Evolutionary conservation across 2,888 invertebrate species (phyloP).

Genomic region (Andrena dorsata): DNA sequence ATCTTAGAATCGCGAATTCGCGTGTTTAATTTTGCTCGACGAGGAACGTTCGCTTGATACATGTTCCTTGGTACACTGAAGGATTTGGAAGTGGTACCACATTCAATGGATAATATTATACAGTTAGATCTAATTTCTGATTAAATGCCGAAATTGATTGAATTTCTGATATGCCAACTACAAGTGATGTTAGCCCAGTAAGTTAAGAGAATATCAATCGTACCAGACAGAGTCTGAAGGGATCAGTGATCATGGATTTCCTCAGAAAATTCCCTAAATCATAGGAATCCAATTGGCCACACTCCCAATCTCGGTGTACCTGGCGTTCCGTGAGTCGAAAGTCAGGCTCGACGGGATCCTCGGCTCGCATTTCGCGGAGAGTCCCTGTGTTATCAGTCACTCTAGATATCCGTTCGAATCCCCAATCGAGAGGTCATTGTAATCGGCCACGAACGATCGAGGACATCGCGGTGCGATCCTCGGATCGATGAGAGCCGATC

Average conservation of each 20-base stretch:
- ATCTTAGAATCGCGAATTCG: conserved; percentile 7
- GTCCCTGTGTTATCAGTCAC: conserved; percentile 14
- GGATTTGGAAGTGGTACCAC: neutral
- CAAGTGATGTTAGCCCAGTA: no score
- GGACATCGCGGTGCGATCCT: conserved; percentile 19
- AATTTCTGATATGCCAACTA: neutral
- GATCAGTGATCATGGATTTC: neutral
- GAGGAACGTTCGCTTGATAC: neutral
- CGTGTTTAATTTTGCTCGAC: neutral
- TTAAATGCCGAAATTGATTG: neutral
- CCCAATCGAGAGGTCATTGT: conserved; percentile 6
- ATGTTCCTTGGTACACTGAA: conserved; percentile 15
- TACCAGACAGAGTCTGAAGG: no score
- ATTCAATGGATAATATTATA: neutral
- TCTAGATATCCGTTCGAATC: conserved; percentile 7
- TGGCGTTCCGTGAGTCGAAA: conserved; percentile 20
- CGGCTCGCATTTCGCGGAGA: conserved; percentile 24
- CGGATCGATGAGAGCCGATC: conserved; percentile 24
- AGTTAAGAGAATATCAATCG: no score
- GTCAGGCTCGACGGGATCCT: conserved; percentile 11
- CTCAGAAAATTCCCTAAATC: conserved; percentile 17
- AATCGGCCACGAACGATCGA: conserved; percentile 20
- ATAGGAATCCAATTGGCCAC: conserved; percentile 33
- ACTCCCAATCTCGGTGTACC: conserved; percentile 45
- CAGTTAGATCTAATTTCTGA: neutral